Evolutionary conservation across 1,140 invertebrate genomes (phyloP), one percentile per base, ranked within the genome.

Genomic region (Phortica variegata): DNA sequence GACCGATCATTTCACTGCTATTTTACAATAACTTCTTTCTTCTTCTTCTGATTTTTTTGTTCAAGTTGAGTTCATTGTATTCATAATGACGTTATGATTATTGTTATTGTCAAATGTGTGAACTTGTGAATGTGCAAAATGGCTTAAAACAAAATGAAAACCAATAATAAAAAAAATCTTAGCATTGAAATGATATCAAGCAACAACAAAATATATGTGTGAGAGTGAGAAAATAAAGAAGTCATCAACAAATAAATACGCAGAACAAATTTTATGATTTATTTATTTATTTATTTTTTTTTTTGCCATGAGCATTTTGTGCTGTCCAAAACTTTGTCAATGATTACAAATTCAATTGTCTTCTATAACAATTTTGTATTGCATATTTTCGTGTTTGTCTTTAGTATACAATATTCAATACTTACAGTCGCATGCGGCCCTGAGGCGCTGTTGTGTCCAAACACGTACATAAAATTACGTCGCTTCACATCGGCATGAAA

Each of bases 401-500:
- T 5, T 8, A 38, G 16, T n/a, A n/a, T n/a, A n/a, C n/a, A n/a
- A n/a, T n/a, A n/a, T n/a, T n/a, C n/a, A 26, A 10, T 69, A 80
- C 83, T 83, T 77, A 88, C 86, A 56, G 81, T 77, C 15, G 84
- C 81, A 69, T 85, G 87, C 38, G 88, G 83, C 42, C 87, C 88
- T 34, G 85, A 84, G 47, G 84, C 79, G 3, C 87, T 88, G 47
- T 88, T 88, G 63, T 97, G 90, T 32, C 85, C 84, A 69, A 93
- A 95, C 18, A 94, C 87, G 70, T 93, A 95, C 82, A 95, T 92
- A 75, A 90, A 95, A 41, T 86, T 86, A 55, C 85, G 84, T 1
- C 82, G 79, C 76, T 89, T 88, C n/a, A 84, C 80, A 51, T 81
- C 79, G 7, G 86, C 83, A 69, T 90, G 87, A 66, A 86, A 85